Percentiles rank a stretch among this genome's conserved stretches.
These are phyloP conservation scores for Hipparchia sbordonii DNA, from an alignment of 2,888 invertebrate species.

Conservation along the genomic window DNA sequence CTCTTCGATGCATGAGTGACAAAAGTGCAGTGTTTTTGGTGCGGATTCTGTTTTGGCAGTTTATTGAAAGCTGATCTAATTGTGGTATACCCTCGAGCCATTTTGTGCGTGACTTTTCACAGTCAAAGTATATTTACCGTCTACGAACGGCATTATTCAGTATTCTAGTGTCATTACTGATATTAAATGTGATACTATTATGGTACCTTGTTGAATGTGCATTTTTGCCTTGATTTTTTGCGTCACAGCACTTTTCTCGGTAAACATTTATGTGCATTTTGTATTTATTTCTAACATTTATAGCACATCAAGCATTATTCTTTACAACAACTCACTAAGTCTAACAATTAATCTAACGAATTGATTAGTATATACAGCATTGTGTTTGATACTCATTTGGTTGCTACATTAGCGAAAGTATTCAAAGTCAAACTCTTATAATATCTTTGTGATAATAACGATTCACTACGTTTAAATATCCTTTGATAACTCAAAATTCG, in stretches of 20 bases:
- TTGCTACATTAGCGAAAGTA: slow-evolving; percentile 67
- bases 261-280: slow-evolving; percentile 35
- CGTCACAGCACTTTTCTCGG: slow-evolving; percentile 42
- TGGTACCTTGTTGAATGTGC: slow-evolving; percentile 26
- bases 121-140: slow-evolving; percentile 23
- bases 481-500: slow-evolving; percentile 58
- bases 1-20: slow-evolving; percentile 68
- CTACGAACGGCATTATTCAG: slow-evolving; percentile 23
- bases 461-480: slow-evolving; percentile 58
- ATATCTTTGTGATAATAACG: slow-evolving; percentile 72
- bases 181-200: slow-evolving; percentile 8
- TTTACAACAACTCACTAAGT: slow-evolving; percentile 49
- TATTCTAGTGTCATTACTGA: slow-evolving; percentile 24
- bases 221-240: slow-evolving; percentile 16
- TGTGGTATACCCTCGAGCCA: slow-evolving; percentile 65
- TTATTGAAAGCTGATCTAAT: slow-evolving; percentile 61
- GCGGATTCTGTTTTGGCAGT: slow-evolving; percentile 54
- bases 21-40: slow-evolving; percentile 65
- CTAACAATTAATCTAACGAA: slow-evolving; percentile 58
- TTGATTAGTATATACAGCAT: slow-evolving; percentile 52
- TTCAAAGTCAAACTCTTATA: slow-evolving; percentile 82
- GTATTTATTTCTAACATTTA: slow-evolving; percentile 38
- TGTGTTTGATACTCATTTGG: slow-evolving; percentile 52
- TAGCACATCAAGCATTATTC: slow-evolving; percentile 43
- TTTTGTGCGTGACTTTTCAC: slow-evolving; percentile 64